Evolutionary conservation across 2,888 invertebrate species (phyloP), one percentile per base, ranked within the genome.

Genomic region (Tribolium freemani): DNA sequence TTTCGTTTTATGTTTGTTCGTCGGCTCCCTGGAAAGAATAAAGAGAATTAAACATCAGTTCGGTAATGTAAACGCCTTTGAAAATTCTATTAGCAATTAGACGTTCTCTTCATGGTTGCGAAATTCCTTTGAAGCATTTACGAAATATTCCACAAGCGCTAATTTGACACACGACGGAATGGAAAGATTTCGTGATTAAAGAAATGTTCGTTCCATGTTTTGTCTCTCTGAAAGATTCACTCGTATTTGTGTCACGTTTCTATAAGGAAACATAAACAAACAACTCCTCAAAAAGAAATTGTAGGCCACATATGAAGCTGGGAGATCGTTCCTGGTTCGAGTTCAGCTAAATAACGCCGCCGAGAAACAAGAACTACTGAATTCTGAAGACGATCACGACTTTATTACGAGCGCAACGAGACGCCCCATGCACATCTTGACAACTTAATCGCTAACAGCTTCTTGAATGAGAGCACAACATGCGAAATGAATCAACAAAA

Each of bases 41-140:
- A 71, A 71, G 57, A 26, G 57, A 71, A 71, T 71, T 71, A 69
- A 69, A 71, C 66, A 57, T 56, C 58, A 71, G 57, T 61, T 63
- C 16, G 68, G 63, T 57, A 58, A 71, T 66, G 71, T 56, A 71
- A 71, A 66, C 63, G 64, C 66, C 71, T 71, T 71, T 71, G 71
- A 71, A 66, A 71, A 71, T 71, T 56, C 58, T 71, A 71, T 71
- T 71, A 71, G 71, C 71, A 71, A 71, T 71, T 71, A 71, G 71
- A 58, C 63, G 71, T 56, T 26, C 70, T 50, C 64, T 71, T 66
- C 71, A 71, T 71, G 71, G 71, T 66, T 58, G 71, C 44, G 58
- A 58, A 61, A 71, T 71, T 71, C 71, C 71, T 71, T 71, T 71
- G 64, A 71, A 66, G 64, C 71, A 51, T 71, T 66, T 71, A 58